These are phyloP conservation scores for Andricus curvator DNA, from an alignment of 2,888 invertebrate genomes.

Conservation along the genomic window DNA sequence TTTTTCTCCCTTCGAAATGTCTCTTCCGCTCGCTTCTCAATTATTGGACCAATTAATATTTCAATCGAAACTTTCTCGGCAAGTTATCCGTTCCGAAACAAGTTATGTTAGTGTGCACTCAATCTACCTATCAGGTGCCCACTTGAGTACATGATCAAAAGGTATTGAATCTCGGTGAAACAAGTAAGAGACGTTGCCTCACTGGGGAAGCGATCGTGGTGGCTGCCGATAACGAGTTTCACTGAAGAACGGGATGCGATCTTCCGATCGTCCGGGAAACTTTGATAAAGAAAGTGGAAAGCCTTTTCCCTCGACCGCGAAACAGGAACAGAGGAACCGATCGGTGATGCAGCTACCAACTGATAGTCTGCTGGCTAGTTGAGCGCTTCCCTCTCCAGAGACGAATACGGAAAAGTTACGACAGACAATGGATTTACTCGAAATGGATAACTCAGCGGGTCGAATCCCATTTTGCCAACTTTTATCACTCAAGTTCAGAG, in stretches of 20 bases:
- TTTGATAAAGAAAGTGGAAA: slow-evolving; percentile 3
- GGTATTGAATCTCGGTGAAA: slow-evolving; percentile 39
- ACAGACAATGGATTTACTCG: slow-evolving; percentile 23
- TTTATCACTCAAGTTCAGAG: slow-evolving; percentile 17
- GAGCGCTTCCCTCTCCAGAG: background rate
- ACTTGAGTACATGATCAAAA: slow-evolving; percentile 46
- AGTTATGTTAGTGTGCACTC: slow-evolving; percentile 19
- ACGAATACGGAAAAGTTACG: slow-evolving; percentile 29
- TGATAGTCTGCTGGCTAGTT: background rate
- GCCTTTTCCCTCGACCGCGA: background rate
- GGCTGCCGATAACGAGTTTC: slow-evolving; percentile 50
- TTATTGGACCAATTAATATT: slow-evolving; percentile 72
- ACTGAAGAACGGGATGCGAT: slow-evolving; percentile 17
- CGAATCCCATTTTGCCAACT: slow-evolving; percentile 17
- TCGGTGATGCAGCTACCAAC: background rate
- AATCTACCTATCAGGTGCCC: slow-evolving; percentile 16
- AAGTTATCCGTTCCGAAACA: slow-evolving; percentile 40
- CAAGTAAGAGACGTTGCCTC: slow-evolving; percentile 24
- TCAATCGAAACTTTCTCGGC: slow-evolving; percentile 68
- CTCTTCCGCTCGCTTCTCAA: slow-evolving; percentile 40
- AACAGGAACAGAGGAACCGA: background rate
- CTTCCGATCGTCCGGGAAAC: background rate
- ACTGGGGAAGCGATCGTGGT: slow-evolving; percentile 42
- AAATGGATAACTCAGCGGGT: slow-evolving; percentile 4
- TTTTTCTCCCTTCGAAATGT: slow-evolving; percentile 11